Base-by-base conservation (phyloP, 1,140 invertebrate species). In the Drosophila malerkotliana region DNA sequence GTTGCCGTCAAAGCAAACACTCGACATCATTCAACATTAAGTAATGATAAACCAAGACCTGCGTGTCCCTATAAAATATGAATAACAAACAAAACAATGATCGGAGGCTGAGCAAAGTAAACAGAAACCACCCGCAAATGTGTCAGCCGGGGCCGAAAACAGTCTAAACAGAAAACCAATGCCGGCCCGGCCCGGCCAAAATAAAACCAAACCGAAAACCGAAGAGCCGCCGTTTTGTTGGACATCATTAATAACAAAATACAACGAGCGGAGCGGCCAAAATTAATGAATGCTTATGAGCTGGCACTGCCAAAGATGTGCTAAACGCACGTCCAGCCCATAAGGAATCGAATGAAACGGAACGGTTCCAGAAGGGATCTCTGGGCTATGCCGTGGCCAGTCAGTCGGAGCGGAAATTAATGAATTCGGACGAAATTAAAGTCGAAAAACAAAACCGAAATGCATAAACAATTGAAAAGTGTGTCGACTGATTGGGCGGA, bases 211-310 rank as follows among this genome's bases (percentile, higher is more conserved):
- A 4, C 63, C 49, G 49, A 82, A 49, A 63, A 4, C 63, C 62
- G 49, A 82, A 49, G 72, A 67, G 68, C 72, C 64, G 69, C 48
- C 84, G 83, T 90, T 91, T 91, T 91, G 90, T 91, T 79, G 72
- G 84, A 91, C 90, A 91, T 91, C 90, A 91, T 91, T 91, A 91
- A 91, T 91, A 88, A 91, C 90, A 91, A 72, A 90, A 79, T 66
- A 76, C 77, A 77, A 89, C 81, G 68, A 91, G 85, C 51, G 66
- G 58, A 76, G 64, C 39, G 59, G 58, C 60, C 59, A 64, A 82
- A 67, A 87, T 87, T 91, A 91, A 91, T 91, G 89, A 91, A 89
- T 79, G 71, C 79, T 74, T 76, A 58, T 57, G 54, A 74, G 48
- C 44, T 57, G 44, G 51, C 54, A 49, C 62, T 73, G 47, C 34